phyloP scores from a whole-genome alignment of 2,113 vertebrate species.

The Desmodus rotundus region DNA sequence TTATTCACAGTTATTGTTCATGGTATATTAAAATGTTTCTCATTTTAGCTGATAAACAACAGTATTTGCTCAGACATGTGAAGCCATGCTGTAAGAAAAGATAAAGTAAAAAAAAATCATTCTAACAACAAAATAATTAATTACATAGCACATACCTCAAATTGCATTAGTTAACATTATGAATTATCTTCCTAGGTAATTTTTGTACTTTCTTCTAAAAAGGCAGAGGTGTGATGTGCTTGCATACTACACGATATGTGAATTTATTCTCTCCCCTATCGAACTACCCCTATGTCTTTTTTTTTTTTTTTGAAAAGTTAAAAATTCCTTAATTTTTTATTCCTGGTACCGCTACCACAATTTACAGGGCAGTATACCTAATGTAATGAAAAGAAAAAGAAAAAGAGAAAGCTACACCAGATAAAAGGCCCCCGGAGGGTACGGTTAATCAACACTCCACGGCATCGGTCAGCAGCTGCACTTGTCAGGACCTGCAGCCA shows the following conservation, averaged over 20 bases:
- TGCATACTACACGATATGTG: not conserved
- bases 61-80: not conserved
- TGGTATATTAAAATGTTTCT: not conserved
- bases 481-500: conserved; percentile 91
- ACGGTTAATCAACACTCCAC: conserved; percentile 89
- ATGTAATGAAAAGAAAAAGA: conserved; percentile 86
- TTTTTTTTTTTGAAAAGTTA: conserved; percentile 82
- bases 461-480: conserved; percentile 88
- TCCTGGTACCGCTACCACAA: conserved; percentile 94
- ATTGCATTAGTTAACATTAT: not conserved
- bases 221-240: not conserved
- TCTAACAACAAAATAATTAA: not conserved
- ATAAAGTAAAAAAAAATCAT: not conserved
- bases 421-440: conserved; percentile 91
- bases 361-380: conserved; percentile 92
- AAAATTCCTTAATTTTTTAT: conserved; percentile 90
- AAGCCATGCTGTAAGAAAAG: not conserved
- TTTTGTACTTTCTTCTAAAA: not conserved
- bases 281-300: not conserved
- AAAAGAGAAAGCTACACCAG: conserved; percentile 88
- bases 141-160: not conserved
- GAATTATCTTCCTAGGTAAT: not conserved
- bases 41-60: not conserved
- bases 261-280: not conserved
- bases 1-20: not conserved